Percentiles rank a stretch among this genome's conserved stretches.
Evolutionary conservation across 1,140 invertebrate genomes (phyloP).

Genomic region (Caenorhabditis briggsae): DNA sequence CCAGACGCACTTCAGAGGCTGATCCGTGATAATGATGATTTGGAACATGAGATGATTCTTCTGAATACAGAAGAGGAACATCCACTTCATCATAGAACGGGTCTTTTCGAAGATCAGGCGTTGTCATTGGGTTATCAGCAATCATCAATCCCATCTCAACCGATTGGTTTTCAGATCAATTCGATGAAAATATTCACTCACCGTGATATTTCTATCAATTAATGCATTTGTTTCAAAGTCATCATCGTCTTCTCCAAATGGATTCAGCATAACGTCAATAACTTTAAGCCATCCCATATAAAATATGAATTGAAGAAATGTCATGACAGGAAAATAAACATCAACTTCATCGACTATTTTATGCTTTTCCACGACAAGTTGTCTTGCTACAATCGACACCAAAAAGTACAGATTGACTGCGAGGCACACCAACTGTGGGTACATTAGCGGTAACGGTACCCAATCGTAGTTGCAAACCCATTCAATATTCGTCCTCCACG

Average conservation of each 20-base stretch:
- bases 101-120: slow-evolving; percentile 63
- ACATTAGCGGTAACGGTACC: slow-evolving; percentile 75
- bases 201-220: slow-evolving; percentile 65
- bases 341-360: slow-evolving; percentile 79
- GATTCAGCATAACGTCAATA: slow-evolving; percentile 87
- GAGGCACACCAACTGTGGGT: slow-evolving; percentile 78
- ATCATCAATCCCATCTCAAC: slow-evolving; percentile 64
- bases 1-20: slow-evolving; percentile 15
- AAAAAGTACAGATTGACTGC: slow-evolving; percentile 76
- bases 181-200: slow-evolving; percentile 47
- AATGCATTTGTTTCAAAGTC: slow-evolving; percentile 70
- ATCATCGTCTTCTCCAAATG: slow-evolving; percentile 88
- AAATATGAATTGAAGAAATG: slow-evolving; percentile 88
- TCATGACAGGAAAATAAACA: slow-evolving; percentile 90
- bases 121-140: slow-evolving; percentile 58
- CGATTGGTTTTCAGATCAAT: slow-evolving; percentile 28
- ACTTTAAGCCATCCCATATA: slow-evolving; percentile 92
- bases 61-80: slow-evolving; percentile 58
- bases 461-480: slow-evolving; percentile 77
- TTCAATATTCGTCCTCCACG: slow-evolving; percentile 57
- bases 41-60: slow-evolving; percentile 58
- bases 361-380: slow-evolving; percentile 65
- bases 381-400: slow-evolving; percentile 72
- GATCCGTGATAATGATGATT: slow-evolving; percentile 52
- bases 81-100: slow-evolving; percentile 63